Base-by-base conservation (phyloP, 2,888 invertebrate genomes). In the Aspidiotus rigidus region DNA sequence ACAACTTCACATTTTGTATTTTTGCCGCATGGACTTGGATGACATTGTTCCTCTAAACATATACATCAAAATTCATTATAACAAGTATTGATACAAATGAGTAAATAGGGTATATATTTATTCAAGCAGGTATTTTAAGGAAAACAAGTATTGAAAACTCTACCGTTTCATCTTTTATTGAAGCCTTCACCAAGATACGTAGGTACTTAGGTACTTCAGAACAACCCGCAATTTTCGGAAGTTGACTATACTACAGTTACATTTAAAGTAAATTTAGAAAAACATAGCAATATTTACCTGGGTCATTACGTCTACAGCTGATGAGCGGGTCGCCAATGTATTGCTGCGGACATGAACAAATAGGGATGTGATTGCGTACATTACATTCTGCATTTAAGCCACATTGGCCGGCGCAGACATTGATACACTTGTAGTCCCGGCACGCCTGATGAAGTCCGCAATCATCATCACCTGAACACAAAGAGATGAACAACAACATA, bases 1-100 rank as follows among this genome's bases (percentile, higher is more conserved):
- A 86, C 80, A 10, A 89, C 88, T 76, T 88, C 87, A 77, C 92
- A 92, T 64, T 87, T 85, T 0, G 91, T 90, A 78, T 92, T 91
- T 55, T 76, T 75, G 8, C 91, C 92, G 74, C 92, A 92, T 0
- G 91, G 90, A 72, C 85, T 88, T 13, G 89, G 90, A 75, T 87
- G 86, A 77, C 91, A 92, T 57, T 88, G 83, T 76, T 90, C 90
- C 80, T 89, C 91, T 91, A 78, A 54, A 62, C 28, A 28, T 28
- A 49, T 6, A 49, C 10, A 13, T 49, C 6, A 2, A 49, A 49
- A 49, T 49, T 11, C 10, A 49, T 13, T 6, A 11, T 49, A 11
- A 13, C n/a, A 49, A 49, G 6, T 49, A 13, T n/a, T 49, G 6
- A 49, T 49, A 49, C 49, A 49, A 13, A 13, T 49, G 3, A 6